These are phyloP conservation scores for Heliconius ethilla DNA, from an alignment of 2,888 invertebrate genomes.

Conservation along the genomic window DNA sequence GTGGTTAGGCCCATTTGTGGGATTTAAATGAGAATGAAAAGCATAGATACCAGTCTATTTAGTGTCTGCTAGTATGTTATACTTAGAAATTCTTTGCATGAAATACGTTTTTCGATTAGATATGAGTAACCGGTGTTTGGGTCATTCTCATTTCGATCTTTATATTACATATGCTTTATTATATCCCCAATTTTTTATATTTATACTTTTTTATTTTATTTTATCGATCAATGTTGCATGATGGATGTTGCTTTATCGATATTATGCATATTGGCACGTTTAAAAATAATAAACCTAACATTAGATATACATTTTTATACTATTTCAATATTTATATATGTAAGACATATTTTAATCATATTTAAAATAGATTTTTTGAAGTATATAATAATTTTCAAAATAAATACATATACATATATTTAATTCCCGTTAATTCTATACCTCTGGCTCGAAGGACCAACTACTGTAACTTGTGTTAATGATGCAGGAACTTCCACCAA, in stretches of 20 bases:
- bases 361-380: background rate
- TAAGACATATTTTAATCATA: background rate
- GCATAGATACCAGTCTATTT: constrained; percentile 34
- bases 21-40: constrained; percentile 79
- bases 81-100: constrained; percentile 45
- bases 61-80: constrained; percentile 34
- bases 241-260: constrained; percentile 71
- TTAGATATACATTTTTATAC: constrained; percentile 30
- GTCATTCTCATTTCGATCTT: constrained; percentile 80
- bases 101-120: constrained; percentile 40
- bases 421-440: constrained; percentile 6
- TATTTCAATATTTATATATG: constrained; percentile 21
- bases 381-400: background rate
- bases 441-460: constrained; percentile 24
- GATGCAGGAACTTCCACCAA: constrained; percentile 75
- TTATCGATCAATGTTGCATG: constrained; percentile 73
- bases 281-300: constrained; percentile 48
- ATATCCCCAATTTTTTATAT: constrained; percentile 49
- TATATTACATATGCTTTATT: constrained; percentile 55
- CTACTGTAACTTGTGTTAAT: constrained; percentile 32
- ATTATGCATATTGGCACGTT: constrained; percentile 73
- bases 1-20: constrained; percentile 60
- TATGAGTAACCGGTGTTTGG: constrained; percentile 55
- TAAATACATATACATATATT: background rate
- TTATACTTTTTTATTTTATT: constrained; percentile 51